phyloP scores from a whole-genome alignment of 2,113 vertebrate genomes.

The Prochilodus magdalenae region DNA sequence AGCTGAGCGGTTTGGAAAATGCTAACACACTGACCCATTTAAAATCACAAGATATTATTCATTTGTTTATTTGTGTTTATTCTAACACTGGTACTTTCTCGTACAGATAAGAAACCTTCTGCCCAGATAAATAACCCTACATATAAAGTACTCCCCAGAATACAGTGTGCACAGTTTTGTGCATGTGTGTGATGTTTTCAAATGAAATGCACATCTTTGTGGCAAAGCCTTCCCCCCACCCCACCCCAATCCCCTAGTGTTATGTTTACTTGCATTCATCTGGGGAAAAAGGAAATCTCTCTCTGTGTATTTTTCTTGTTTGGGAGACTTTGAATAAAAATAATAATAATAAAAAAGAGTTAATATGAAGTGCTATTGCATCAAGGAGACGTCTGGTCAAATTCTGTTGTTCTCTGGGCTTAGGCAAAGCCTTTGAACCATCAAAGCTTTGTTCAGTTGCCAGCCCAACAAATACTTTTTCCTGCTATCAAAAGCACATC shows the following conservation, averaged over 20 bases:
- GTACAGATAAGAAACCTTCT: too few species aligned
- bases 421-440: slow-evolving; percentile 40
- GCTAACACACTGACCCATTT: too few species aligned
- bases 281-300: background rate
- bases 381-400: slow-evolving; percentile 4
- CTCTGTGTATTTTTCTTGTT: slow-evolving; percentile 8
- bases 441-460: slow-evolving; percentile 20
- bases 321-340: background rate
- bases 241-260: background rate
- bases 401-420: slow-evolving; percentile 20
- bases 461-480: slow-evolving; percentile 14
- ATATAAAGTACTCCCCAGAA: too few species aligned
- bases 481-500: slow-evolving; percentile 10
- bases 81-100: too few species aligned
- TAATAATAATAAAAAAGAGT: too few species aligned
- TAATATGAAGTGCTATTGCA: slow-evolving; percentile 17
- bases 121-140: too few species aligned
- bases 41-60: too few species aligned
- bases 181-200: background rate
- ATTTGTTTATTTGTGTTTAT: too few species aligned
- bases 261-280: background rate
- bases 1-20: too few species aligned
- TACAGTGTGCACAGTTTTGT: too few species aligned
- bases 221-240: background rate
- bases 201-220: background rate